Evolutionary conservation across 2,113 vertebrate genomes (phyloP).

Genomic region (Ptychochromis oligacanthus): DNA sequence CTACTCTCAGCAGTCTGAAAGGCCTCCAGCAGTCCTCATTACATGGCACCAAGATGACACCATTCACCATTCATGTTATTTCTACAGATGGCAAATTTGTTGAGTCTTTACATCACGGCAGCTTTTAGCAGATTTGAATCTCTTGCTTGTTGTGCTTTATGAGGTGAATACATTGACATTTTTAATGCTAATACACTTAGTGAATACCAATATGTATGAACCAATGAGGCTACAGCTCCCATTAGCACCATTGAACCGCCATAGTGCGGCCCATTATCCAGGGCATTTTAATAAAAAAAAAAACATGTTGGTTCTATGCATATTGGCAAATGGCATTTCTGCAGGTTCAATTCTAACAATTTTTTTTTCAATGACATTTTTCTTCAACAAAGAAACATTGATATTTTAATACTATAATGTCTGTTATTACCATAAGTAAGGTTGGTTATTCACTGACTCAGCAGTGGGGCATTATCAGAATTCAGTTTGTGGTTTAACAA

Average conservation of each 20-base stretch:
- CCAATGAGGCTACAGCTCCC: neutral
- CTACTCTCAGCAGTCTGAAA: slow-evolving; percentile 38
- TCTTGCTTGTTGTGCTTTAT: neutral
- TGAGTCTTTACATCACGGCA: slow-evolving; percentile 17
- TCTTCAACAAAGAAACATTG: neutral
- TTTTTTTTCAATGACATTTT: neutral
- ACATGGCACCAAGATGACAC: slow-evolving; percentile 7
- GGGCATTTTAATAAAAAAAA: neutral
- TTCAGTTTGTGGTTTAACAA: neutral
- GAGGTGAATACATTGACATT: slow-evolving; percentile 40
- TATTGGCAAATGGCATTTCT: neutral
- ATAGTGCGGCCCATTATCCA: neutral
- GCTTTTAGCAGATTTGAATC: slow-evolving; percentile 10
- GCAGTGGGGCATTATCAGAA: neutral
- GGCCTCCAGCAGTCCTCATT: slow-evolving; percentile 56
- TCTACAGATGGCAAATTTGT: slow-evolving; percentile 55
- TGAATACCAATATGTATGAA: slow-evolving; percentile 1
- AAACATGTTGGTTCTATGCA: neutral
- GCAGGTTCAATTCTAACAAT: neutral
- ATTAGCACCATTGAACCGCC: neutral
- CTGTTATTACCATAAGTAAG: too few relatives aligned
- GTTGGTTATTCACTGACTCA: rapidly evolving
- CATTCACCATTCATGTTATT: slow-evolving; percentile 5
- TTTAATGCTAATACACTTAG: slow-evolving; percentile 30
- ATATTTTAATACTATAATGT: neutral